Evolutionary conservation across 2,113 vertebrate genomes (phyloP).

Genomic region (Salvator merianae): DNA sequence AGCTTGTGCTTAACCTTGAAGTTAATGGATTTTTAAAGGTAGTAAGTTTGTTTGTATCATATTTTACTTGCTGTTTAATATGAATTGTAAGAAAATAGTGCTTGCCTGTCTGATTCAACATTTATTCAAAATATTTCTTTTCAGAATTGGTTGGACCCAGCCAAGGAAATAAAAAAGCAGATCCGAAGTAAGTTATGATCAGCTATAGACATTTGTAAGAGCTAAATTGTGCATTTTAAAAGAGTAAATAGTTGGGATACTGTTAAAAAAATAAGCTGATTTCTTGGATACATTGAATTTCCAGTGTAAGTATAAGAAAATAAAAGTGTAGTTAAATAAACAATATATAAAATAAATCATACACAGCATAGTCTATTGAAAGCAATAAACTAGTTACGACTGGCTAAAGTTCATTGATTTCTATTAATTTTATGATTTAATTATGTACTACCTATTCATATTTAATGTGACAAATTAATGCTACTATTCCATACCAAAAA

Average conservation of each 20-base stretch:
- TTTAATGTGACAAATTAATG: background rate
- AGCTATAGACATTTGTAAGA: background rate
- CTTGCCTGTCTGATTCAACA: conserved; percentile 53
- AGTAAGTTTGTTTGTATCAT: background rate
- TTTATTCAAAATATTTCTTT: conserved; percentile 67
- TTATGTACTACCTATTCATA: background rate
- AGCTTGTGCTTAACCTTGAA: background rate
- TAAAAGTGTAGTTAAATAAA: too few relatives aligned
- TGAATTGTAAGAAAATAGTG: conserved; percentile 25
- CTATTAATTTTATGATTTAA: background rate
- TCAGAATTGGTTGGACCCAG: conserved; percentile 95
- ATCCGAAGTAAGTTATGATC: conserved; percentile 86
- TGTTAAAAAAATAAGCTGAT: background rate
- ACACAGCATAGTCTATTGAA: background rate
- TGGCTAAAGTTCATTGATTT: too few relatives aligned
- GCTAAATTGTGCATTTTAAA: background rate
- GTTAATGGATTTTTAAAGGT: background rate
- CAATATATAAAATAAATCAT: background rate
- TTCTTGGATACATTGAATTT: too few relatives aligned
- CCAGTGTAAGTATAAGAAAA: too few relatives aligned
- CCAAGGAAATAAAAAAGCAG: conserved; percentile 97
- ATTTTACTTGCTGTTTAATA: background rate
- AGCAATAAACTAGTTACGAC: background rate
- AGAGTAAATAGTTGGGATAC: background rate
- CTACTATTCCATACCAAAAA: background rate